A percentile compares a stretch with the other conserved stretches of the same genome.
These are phyloP conservation scores for Enteromius mattozi DNA, from an alignment of 2,797 vertebrate genomes.

Conservation along the genomic window DNA sequence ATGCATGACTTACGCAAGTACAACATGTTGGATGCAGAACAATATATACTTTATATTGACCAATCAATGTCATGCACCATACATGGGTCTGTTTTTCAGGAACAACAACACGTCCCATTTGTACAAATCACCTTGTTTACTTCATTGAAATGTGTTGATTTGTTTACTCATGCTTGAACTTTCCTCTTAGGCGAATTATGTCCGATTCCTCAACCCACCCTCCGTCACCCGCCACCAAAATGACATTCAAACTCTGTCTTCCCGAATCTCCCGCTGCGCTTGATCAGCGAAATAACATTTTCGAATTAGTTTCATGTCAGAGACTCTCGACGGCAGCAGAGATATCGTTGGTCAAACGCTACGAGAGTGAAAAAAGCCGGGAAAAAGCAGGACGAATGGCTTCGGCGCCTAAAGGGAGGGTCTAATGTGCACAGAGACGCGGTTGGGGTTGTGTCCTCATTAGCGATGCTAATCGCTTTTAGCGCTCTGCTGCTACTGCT, in stretches of 20 bases:
- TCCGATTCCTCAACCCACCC: not conserved
- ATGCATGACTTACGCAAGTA: not conserved
- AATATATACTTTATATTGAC: not conserved
- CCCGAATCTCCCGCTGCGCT: not conserved
- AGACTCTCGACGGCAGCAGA: not conserved
- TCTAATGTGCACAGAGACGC: slow-evolving; percentile 41
- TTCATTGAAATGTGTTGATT: not conserved
- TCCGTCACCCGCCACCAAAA: not conserved
- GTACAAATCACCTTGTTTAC: not conserved
- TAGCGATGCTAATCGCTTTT: slow-evolving; percentile 46
- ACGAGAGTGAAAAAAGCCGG: not conserved
- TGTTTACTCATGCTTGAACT: not conserved
- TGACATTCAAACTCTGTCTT: not conserved
- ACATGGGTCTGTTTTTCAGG: not conserved
- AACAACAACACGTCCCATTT: not conserved
- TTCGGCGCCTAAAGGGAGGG: slow-evolving; percentile 14
- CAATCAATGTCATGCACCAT: not conserved
- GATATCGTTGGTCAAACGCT: not conserved
- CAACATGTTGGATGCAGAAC: not conserved
- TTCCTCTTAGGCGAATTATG: slow-evolving; percentile 5
- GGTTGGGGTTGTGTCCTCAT: slow-evolving; percentile 47
- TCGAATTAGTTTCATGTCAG: slow-evolving; percentile 11
- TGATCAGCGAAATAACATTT: not conserved
- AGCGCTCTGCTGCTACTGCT: slow-evolving; percentile 24
- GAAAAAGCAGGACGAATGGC: not conserved